Evolutionary conservation across 2,113 vertebrate species (phyloP).

Genomic region (Salminus brasiliensis): DNA sequence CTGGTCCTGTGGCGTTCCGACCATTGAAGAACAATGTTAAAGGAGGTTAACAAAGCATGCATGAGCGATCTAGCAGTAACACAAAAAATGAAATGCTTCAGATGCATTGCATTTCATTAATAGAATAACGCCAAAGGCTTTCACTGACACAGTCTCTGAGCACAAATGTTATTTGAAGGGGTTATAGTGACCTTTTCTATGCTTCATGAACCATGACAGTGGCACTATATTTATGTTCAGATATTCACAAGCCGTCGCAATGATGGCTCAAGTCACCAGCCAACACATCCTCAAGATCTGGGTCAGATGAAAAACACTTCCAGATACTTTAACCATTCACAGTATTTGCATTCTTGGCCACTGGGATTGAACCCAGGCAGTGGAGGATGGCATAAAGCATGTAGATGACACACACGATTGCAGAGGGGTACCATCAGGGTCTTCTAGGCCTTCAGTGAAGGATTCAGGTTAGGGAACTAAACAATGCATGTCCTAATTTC

Average conservation of each 20-base stretch:
- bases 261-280: background rate
- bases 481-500: too few relatives aligned
- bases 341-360: background rate
- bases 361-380: background rate
- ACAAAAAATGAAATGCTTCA: too few relatives aligned
- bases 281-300: background rate
- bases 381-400: background rate
- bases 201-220: background rate
- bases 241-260: background rate
- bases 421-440: too few relatives aligned
- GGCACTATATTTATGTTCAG: background rate
- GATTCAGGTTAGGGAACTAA: too few relatives aligned
- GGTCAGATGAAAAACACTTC: background rate
- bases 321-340: background rate
- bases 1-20: too few relatives aligned
- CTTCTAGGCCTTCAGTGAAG: too few relatives aligned
- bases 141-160: background rate
- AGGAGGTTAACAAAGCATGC: too few relatives aligned
- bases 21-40: too few relatives aligned
- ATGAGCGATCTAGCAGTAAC: too few relatives aligned
- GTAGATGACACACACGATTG: too few relatives aligned
- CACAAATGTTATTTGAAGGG: background rate
- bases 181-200: background rate
- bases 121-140: background rate
- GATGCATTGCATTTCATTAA: background rate